Evolutionary conservation across 2,888 invertebrate genomes (phyloP).

Genomic region (Apamea anceps): DNA sequence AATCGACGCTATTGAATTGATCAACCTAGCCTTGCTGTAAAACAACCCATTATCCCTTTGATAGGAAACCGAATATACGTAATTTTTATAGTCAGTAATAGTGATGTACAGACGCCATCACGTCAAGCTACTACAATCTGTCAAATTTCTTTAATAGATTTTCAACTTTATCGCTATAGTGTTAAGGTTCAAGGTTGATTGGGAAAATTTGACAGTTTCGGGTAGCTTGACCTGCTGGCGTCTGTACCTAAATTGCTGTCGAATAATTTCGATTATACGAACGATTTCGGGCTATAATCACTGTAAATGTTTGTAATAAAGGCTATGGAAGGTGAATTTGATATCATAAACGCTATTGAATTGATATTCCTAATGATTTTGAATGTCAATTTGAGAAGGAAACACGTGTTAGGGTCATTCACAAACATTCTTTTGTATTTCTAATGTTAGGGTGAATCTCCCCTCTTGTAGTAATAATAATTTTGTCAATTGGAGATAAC

Average conservation of each 20-base stretch:
- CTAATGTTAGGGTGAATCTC: constrained; percentile 40
- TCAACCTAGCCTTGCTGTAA: background rate
- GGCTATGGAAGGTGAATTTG: constrained; percentile 43
- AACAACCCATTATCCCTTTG: constrained; percentile 55
- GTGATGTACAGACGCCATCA: too few relatives aligned
- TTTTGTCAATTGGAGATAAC: constrained; percentile 22
- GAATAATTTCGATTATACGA: constrained; percentile 52
- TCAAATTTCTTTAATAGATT: too few relatives aligned
- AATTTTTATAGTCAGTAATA: constrained; percentile 61
- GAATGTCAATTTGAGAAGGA: constrained; percentile 37
- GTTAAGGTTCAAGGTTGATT: too few relatives aligned
- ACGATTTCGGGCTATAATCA: constrained; percentile 46
- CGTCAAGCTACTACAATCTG: too few relatives aligned
- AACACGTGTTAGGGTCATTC: constrained; percentile 59
- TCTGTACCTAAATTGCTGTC: constrained; percentile 60
- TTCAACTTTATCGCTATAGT: too few relatives aligned
- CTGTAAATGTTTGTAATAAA: constrained; percentile 50
- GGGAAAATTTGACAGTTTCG: too few relatives aligned
- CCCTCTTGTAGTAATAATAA: constrained; percentile 48
- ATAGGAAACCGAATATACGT: constrained; percentile 53
- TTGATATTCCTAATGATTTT: constrained; percentile 54
- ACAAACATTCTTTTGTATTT: constrained; percentile 53
- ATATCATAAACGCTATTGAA: constrained; percentile 57
- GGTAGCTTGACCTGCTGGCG: too few relatives aligned
- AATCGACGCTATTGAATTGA: constrained; percentile 2